phyloP scores from a whole-genome alignment of 1,140 invertebrate species.

The Aphaenogaster ashmeadi region DNA sequence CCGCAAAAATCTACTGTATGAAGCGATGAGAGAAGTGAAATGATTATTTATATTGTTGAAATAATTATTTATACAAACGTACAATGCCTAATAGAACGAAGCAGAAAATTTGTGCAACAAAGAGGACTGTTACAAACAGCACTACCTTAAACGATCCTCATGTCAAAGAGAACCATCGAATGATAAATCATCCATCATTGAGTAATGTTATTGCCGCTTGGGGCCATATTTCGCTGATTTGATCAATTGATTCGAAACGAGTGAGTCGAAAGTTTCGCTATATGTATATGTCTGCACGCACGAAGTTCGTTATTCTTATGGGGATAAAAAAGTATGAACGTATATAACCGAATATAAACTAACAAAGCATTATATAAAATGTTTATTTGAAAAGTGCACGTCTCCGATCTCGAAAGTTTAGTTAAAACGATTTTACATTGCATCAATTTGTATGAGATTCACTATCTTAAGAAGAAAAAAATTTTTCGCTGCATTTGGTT shows the following conservation, averaged over 20 bases:
- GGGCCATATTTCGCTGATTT: slow-evolving; percentile 58
- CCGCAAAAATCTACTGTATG: slow-evolving; percentile 5
- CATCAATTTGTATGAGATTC: neutral
- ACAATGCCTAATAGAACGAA: neutral
- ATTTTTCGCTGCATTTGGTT: neutral
- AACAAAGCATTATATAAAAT: slow-evolving; percentile 11
- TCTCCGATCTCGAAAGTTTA: neutral
- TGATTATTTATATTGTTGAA: slow-evolving; percentile 9
- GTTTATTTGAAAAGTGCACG: neutral
- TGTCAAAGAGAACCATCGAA: slow-evolving; percentile 19
- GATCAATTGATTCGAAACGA: slow-evolving; percentile 55
- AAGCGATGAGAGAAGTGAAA: slow-evolving; percentile 12
- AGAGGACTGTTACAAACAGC: neutral
- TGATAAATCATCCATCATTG: slow-evolving; percentile 67
- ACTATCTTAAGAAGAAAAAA: neutral
- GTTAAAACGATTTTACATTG: neutral
- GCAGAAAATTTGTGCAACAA: slow-evolving; percentile 27
- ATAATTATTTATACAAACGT: slow-evolving; percentile 12
- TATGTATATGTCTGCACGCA: neutral
- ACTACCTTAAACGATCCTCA: slow-evolving; percentile 34
- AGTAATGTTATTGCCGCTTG: slow-evolving; percentile 58
- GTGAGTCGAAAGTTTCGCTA: slow-evolving; percentile 59
- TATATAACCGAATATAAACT: slow-evolving; percentile 2
- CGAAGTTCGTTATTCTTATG: neutral
- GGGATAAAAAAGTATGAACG: neutral